Base-by-base conservation (phyloP, 2,888 invertebrate genomes). In the Melinopterus prodromus region DNA sequence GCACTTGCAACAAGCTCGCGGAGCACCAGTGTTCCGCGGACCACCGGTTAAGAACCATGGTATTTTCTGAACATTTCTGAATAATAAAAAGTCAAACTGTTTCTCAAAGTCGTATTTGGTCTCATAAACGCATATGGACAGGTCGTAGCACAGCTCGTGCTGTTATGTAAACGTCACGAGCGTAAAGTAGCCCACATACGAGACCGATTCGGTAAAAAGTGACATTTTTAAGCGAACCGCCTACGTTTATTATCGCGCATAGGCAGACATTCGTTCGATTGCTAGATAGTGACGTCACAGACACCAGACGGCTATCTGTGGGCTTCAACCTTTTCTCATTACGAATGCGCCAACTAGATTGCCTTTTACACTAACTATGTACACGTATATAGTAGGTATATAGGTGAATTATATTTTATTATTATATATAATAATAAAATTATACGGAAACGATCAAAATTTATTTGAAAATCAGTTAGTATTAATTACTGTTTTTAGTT, bases 251-350 rank as follows among this genome's bases (percentile, higher is more conserved):
- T 9, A 53, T 53, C 5, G 53, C 53, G 12, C 53, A 53, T 53
- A 53, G 53, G 53, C 53, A 53, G 53, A 53, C 53, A 53, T 53
- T 53, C 53, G 53, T 53, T 53, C 53, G 53, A 53, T 53, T 53
- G 53, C 53, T 53, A 53, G 7, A 53, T 53, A 53, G 9, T 53
- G 53, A 53, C 53, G 53, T 53, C 53, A 53, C 5, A 12, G 5
- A 53, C 53, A 53, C 7, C 53, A 53, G 53, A 53, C 7, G 7
- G 53, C 53, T 53, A 53, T 53, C 7, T 53, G 53, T 53, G 53
- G 53, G 53, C 53, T 53, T 53, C 9, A 38, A 53, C 53, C 3
- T 9, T 53, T 53, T 53, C 53, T 53, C 53, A 53, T 53, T 53
- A 53, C 53, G 53, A 53, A 9, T 53, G 53, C 9, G 7, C 53